A percentile compares a stretch with the other conserved stretches of the same genome.
These are phyloP conservation scores for Agelastica alni DNA, from an alignment of 2,888 invertebrate species.

Conservation along the genomic window DNA sequence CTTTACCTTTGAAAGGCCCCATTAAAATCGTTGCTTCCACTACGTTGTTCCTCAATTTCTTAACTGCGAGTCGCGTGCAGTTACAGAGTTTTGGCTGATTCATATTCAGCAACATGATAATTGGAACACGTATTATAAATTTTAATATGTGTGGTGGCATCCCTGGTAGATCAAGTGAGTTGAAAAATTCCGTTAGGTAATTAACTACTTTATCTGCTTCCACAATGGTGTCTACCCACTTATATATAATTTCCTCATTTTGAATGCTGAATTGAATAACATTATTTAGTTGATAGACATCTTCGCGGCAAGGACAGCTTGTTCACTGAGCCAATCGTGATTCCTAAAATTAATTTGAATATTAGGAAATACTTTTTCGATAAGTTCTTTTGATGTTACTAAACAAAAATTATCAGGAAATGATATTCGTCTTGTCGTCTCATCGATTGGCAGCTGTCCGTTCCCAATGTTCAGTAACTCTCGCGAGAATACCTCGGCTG, in stretches of 20 bases:
- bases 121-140: constrained; percentile 28
- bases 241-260: constrained; percentile 2
- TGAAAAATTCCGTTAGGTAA: constrained; percentile 31
- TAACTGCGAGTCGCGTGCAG: constrained; percentile 21
- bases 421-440: too few relatives aligned
- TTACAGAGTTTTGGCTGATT: constrained; percentile 28
- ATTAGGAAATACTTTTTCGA: neutral
- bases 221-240: constrained; percentile 27
- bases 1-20: too few relatives aligned
- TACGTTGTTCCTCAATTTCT: constrained; percentile 1
- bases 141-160: constrained; percentile 29
- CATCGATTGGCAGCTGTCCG: constrained; percentile 26
- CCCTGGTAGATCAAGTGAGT: constrained; percentile 19
- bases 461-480: constrained; percentile 43
- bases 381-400: neutral
- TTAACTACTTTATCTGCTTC: constrained; percentile 27
- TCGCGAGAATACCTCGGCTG: constrained; percentile 39
- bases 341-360: neutral
- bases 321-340: constrained; percentile 3
- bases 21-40: too few relatives aligned
- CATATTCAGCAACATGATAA: constrained; percentile 28
- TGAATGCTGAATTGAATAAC: constrained; percentile 5
- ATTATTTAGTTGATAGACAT: neutral
- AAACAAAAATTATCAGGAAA: neutral
- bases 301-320: neutral